Base-by-base conservation (phyloP, 2,113 vertebrate genomes). In the Pachyramphus minor region DNA sequence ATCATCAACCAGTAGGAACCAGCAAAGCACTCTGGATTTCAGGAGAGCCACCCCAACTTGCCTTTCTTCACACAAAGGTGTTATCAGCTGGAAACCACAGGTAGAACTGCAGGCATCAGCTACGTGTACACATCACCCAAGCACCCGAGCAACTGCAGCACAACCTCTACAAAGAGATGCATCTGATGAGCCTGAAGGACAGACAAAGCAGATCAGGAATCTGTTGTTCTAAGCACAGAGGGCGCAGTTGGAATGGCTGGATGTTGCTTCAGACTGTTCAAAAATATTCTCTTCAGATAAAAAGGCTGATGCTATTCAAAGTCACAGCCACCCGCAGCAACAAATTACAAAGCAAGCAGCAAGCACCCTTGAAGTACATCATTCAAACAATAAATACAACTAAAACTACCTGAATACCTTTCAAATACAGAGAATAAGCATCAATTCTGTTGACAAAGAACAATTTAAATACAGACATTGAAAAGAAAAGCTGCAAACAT, bases 1-100 rank as follows among this genome's bases (percentile, higher is more conserved):
- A 81, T 96, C 93, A 97, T 95, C 94, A 90, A 90, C 90, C 50
- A 73, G 72, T 39, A 53, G 73, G 84, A 94, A 74, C 68, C 84
- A 47, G 68, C 89, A 92, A 44, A 95, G 80, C 24, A 49, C 80
- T 93, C 93, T 84, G 78, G 60, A 92, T 96, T 95, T 93, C 93
- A 75, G 78, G 55, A 92, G 86, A 90, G 80, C 89, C 71, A 21
- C 66, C 63, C 79, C 63, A 90, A 92, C 52, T n/a, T n/a, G n/a
- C n/a, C n/a, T n/a, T n/a, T n/a, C n/a, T n/a, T n/a, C n/a, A n/a
- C n/a, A n/a, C n/a, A n/a, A n/a, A n/a, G n/a, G n/a, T n/a, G n/a
- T n/a, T n/a, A n/a, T n/a, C n/a, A n/a, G n/a, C n/a, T n/a, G n/a
- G n/a, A n/a, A n/a, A 50, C 68, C 33, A 52, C 6, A 59, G 56